These are phyloP conservation scores for Aradophagus sp. DNA, from an alignment of 1,140 invertebrate species.

Conservation along the genomic window DNA sequence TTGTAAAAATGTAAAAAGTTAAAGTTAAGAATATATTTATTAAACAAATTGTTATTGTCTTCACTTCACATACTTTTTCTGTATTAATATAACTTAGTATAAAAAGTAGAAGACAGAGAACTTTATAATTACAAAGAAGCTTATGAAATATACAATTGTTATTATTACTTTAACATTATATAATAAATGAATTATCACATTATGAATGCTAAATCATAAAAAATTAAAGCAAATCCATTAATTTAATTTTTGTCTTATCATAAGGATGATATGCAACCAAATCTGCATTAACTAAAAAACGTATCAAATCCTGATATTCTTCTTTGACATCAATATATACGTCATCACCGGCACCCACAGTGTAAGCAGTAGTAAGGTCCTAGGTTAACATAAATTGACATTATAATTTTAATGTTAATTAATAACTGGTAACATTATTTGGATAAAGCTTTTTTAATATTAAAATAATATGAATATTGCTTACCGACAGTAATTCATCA, in stretches of 20 bases:
- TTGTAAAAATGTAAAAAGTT: no score
- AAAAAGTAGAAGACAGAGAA: no score
- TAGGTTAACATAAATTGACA: conserved; percentile 33
- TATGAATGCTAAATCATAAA: not conserved
- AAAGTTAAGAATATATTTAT: no score
- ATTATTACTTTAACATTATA: no score
- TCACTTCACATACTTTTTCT: no score
- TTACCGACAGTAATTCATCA: conserved; percentile 60
- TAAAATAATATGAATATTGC: conserved; percentile 9
- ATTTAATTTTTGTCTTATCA: conserved; percentile 63
- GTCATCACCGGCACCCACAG: conserved; percentile 67
- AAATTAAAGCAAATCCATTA: conserved; percentile 54
- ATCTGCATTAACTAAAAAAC: conserved; percentile 62
- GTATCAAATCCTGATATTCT: conserved; percentile 37
- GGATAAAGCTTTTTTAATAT: not conserved
- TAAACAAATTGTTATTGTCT: no score
- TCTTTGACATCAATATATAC: conserved; percentile 60
- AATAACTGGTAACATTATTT: not conserved
- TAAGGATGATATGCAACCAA: conserved; percentile 65
- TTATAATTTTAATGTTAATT: no score
- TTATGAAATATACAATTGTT: conserved; percentile 1
- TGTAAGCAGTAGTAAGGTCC: conserved; percentile 55
- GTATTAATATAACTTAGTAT: no score
- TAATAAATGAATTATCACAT: not conserved
- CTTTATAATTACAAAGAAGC: conserved; percentile 12